Base-by-base conservation (phyloP, 2,888 invertebrate genomes). In the Calliphora vomitoria region DNA sequence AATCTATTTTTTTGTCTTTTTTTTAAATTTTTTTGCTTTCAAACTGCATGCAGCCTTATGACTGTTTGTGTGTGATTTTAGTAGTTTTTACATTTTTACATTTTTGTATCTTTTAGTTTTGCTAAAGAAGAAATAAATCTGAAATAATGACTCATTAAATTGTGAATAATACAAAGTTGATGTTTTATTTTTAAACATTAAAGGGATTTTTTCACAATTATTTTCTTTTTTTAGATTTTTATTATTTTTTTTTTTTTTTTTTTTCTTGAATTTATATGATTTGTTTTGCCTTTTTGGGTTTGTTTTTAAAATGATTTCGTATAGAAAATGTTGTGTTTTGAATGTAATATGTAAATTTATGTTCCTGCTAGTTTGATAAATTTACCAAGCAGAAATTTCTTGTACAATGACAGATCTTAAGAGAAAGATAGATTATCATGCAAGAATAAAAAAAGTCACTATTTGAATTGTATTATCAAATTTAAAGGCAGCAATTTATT, bases 111-210 rank as follows among this genome's bases (percentile, higher is more conserved):
- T 85, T 72, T 80, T 44, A 41, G 74, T 47, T 53, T 62, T 60
- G 47, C 13, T 53, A 66, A 85, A 85, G 62, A 69, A 78, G 78
- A 82, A 64, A 85, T 82, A 88, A 85, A 85, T 82, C 82, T 79
- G 35, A 85, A 82, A 87, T 78, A 87, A 85, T 88, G 82, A 88
- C 85, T 88, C 85, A 85, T 80, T 85, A 88, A 82, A 85, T 80
- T 82, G 75, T 85, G 85, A 88, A 85, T 85, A 82, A 88, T 82
- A 79, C 55, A 76, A 79, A 50, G 82, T 71, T 58, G 60, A 53
- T 78, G 68, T 66, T 82, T 69, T 82, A 58, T 74, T 80, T 82
- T 75, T 69, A 47, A 78, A 82, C 82, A 78, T 82, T 78, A 86
- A 86, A 87, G 83, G 83, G 83, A 87, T 76, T 80, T 85, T 79